Percentiles rank a stretch among this genome's conserved stretches.
These are phyloP conservation scores for Ophion slaviceki DNA, from an alignment of 2,888 invertebrate genomes.

Conservation along the genomic window DNA sequence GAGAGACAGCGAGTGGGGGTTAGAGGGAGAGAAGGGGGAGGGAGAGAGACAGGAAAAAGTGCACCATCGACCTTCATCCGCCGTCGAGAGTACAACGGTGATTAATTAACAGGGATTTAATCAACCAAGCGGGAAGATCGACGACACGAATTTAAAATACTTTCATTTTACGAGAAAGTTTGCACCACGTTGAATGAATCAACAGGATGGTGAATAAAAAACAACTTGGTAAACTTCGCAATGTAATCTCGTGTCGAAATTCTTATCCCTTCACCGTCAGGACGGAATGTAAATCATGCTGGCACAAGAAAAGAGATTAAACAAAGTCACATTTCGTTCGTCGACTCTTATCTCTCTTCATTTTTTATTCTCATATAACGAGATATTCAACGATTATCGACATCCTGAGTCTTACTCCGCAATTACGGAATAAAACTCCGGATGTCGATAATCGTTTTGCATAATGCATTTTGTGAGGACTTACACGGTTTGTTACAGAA, in stretches of 20 bases:
- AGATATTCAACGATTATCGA: not conserved
- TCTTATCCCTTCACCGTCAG: not conserved
- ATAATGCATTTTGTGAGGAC: too few species aligned
- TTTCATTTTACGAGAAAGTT: constrained; percentile 22
- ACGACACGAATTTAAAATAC: constrained; percentile 39
- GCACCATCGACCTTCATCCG: constrained; percentile 26
- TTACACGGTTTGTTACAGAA: too few species aligned
- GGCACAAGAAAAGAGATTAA: not conserved
- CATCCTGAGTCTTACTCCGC: not conserved
- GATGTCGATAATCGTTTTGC: too few species aligned
- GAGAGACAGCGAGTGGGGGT: too few species aligned
- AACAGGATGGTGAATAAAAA: not conserved
- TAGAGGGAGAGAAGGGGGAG: too few species aligned
- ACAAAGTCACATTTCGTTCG: not conserved
- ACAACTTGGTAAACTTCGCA: not conserved
- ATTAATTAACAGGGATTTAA: constrained; percentile 50
- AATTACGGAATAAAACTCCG: too few species aligned
- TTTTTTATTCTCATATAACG: not conserved
- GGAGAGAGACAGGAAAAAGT: constrained; percentile 8
- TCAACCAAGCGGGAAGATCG: constrained; percentile 41
- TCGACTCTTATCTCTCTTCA: not conserved
- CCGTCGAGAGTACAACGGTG: constrained; percentile 8
- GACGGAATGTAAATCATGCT: not conserved
- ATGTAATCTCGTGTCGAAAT: not conserved
- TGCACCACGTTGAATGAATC: constrained; percentile 12